Percentiles rank a stretch among this genome's conserved stretches.
These are phyloP conservation scores for Ia io DNA, from an alignment of 2,113 vertebrate genomes.

Conservation along the genomic window DNA sequence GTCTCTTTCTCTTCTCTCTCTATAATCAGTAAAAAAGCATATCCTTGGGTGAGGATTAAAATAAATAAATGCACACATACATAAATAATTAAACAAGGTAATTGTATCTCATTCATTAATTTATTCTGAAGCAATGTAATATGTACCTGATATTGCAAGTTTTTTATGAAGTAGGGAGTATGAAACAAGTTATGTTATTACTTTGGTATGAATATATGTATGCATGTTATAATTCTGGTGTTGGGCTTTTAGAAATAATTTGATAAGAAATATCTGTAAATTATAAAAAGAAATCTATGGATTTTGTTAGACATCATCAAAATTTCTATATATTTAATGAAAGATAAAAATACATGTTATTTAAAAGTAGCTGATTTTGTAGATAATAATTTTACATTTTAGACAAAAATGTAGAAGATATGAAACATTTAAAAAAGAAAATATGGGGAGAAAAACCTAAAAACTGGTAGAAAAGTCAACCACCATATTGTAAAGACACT, in stretches of 20 bases:
- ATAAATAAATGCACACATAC: no score
- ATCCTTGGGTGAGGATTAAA: no score
- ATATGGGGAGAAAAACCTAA: no score
- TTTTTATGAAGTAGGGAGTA: neutral
- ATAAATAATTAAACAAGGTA: neutral
- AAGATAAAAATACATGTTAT: neutral
- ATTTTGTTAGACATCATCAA: constrained; percentile 14
- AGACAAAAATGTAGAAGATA: neutral
- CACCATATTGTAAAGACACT: neutral
- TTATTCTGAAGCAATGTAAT: neutral
- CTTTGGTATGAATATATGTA: neutral
- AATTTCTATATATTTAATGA: neutral
- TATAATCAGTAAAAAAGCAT: no score
- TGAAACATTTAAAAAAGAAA: neutral
- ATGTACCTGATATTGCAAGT: neutral
- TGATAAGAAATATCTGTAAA: neutral
- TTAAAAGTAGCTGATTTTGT: neutral
- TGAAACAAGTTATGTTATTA: neutral
- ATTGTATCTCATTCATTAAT: neutral
- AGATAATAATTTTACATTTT: neutral
- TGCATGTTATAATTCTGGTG: neutral
- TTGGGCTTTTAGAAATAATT: neutral
- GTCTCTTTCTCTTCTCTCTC: no score
- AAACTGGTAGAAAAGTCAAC: neutral
- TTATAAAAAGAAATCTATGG: neutral